These are phyloP conservation scores for Aricia artaxerxes DNA, from an alignment of 2,888 invertebrate species.

Conservation along the genomic window DNA sequence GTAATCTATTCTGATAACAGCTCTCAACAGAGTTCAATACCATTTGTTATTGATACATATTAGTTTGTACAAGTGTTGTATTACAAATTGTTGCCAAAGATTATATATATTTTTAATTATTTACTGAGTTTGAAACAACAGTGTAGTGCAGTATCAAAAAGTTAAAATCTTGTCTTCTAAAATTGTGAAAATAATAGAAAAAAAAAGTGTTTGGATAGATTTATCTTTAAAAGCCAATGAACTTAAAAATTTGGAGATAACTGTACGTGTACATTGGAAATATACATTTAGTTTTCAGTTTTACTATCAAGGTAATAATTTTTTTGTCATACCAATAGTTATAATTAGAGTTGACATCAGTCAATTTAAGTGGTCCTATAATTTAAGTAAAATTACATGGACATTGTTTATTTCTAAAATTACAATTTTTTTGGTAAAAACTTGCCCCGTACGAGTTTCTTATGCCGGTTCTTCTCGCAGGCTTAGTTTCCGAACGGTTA, in stretches of 20 bases:
- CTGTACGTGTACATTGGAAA: not conserved
- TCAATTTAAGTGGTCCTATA: no score
- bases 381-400: no score
- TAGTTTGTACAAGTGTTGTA: constrained; percentile 14
- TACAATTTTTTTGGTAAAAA: no score
- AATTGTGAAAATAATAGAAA: not conserved
- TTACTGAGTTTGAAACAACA: not conserved
- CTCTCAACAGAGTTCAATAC: constrained; percentile 13
- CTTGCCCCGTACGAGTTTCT: no score
- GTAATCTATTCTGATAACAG: constrained; percentile 21
- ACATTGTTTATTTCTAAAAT: no score
- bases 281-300: not conserved
- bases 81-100: not conserved
- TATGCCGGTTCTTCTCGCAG: no score
- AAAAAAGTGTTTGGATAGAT: not conserved
- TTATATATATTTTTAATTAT: not conserved
- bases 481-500: no score
- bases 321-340: no score
- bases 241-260: not conserved
- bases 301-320: no score
- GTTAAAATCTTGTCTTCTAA: no score
- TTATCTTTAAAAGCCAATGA: not conserved
- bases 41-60: constrained; percentile 16
- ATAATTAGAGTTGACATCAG: no score
- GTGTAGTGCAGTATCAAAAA: not conserved